Evolutionary conservation across 2,888 invertebrate genomes (phyloP).

Genomic region (Ommatoiulus sabulosus): DNA sequence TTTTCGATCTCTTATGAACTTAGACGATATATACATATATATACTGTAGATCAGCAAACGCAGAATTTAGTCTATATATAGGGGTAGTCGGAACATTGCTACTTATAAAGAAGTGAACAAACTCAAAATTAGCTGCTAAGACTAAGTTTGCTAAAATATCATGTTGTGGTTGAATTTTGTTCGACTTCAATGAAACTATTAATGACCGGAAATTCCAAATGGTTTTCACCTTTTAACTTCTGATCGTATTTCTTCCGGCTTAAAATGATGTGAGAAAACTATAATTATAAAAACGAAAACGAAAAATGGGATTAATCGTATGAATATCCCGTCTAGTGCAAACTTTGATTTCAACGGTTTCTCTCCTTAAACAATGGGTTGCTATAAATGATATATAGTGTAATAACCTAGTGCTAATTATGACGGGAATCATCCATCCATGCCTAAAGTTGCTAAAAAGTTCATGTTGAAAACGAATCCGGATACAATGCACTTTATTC

Average conservation of each 20-base stretch:
- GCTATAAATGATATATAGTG: not conserved
- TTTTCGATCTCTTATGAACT: no score
- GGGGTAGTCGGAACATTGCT: no score
- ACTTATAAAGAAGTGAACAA: no score
- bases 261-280: not conserved
- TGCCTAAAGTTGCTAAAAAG: not conserved
- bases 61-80: no score
- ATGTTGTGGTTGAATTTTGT: not conserved
- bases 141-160: not conserved
- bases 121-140: not conserved
- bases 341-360: not conserved
- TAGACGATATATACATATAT: no score
- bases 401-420: not conserved
- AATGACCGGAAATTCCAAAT: not conserved
- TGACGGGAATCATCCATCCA: not conserved
- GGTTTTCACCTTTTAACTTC: not conserved
- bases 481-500: not conserved
- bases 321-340: not conserved
- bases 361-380: not conserved
- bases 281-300: not conserved
- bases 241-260: not conserved
- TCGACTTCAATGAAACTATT: not conserved
- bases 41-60: no score
- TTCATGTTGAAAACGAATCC: conserved; percentile 9
- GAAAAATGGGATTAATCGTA: not conserved